Percentiles rank a stretch among this genome's conserved stretches.
These are phyloP conservation scores for Nycticebus coucang DNA, from an alignment of 2,113 vertebrate genomes.

Conservation along the genomic window DNA sequence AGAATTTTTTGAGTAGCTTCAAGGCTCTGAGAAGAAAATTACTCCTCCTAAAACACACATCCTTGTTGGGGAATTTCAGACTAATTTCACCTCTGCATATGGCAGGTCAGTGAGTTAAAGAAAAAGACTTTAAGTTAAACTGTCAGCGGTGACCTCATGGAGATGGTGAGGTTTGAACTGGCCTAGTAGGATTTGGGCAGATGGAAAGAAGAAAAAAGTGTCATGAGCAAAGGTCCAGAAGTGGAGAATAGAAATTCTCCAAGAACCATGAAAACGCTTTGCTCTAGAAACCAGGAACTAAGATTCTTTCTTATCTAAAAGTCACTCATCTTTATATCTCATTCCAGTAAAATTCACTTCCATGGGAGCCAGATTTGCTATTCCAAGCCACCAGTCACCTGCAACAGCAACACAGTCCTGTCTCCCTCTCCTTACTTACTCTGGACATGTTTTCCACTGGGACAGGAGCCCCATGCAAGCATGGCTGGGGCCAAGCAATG, in stretches of 20 bases:
- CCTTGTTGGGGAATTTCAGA: background rate
- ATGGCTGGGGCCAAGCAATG: conserved; percentile 44
- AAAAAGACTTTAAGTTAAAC: no score
- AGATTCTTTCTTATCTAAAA: conserved; percentile 51
- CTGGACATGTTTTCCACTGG: conserved; percentile 42
- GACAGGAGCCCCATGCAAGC: background rate
- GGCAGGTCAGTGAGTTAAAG: background rate
- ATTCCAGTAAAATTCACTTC: conserved; percentile 27
- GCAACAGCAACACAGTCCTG: background rate
- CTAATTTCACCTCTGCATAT: background rate
- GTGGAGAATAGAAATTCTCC: background rate
- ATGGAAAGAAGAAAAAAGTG: background rate
- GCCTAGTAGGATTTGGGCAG: background rate
- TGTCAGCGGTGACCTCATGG: background rate
- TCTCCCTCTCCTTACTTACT: background rate
- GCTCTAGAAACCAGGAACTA: background rate
- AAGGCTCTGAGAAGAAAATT: background rate
- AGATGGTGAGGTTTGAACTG: background rate
- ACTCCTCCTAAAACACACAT: background rate
- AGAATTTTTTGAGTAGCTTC: background rate
- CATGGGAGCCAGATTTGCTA: background rate
- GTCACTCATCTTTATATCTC: conserved; percentile 50
- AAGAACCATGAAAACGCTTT: background rate
- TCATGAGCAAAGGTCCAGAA: background rate
- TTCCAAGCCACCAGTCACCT: conserved; percentile 55